Conservation (phyloP, 2,888 invertebrate genomes). For the Mesochorus sp. region DNA sequence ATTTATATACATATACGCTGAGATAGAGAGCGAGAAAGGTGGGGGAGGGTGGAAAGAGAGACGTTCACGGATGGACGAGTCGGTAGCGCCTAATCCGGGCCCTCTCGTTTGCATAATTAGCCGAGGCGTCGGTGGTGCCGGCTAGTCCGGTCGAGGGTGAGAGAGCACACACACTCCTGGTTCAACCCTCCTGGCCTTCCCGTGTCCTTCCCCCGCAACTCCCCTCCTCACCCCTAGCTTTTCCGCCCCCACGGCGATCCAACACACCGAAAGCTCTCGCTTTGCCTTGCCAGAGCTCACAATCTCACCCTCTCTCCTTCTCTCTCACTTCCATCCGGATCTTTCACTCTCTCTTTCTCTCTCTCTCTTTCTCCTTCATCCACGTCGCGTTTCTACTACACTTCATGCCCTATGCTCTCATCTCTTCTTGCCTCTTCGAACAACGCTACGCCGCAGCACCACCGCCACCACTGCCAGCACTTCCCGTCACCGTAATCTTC, state of each 20-base stretch:
- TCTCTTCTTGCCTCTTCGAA: constrained; percentile 27
- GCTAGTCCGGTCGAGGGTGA: constrained; percentile 63
- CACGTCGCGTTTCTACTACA: constrained; percentile 7
- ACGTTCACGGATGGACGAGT: constrained; percentile 72
- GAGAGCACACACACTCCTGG: constrained; percentile 54
- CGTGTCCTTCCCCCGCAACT: background rate
- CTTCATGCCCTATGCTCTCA: constrained; percentile 38
- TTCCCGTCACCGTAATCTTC: constrained; percentile 55
- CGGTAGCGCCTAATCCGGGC: constrained; percentile 70
- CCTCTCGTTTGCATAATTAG: constrained; percentile 69
- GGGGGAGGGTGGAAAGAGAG: constrained; percentile 52
- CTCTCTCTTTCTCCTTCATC: background rate
- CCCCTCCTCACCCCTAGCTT: background rate
- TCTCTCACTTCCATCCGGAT: constrained; percentile 24
- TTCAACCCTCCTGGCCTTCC: constrained; percentile 24
- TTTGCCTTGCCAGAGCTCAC: constrained; percentile 52
- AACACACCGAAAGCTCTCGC: constrained; percentile 23
- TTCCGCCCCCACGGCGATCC: constrained; percentile 3
- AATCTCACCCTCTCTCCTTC: constrained; percentile 47
- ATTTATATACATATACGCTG: background rate
- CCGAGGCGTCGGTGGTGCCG: constrained; percentile 63
- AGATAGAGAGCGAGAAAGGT: constrained; percentile 23
- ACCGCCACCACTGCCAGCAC: constrained; percentile 21
- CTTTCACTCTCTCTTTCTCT: constrained; percentile 23
- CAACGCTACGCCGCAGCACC: constrained; percentile 44